Evolutionary conservation across 2,888 invertebrate species (phyloP).

Genomic region (Trisateles emortualis): DNA sequence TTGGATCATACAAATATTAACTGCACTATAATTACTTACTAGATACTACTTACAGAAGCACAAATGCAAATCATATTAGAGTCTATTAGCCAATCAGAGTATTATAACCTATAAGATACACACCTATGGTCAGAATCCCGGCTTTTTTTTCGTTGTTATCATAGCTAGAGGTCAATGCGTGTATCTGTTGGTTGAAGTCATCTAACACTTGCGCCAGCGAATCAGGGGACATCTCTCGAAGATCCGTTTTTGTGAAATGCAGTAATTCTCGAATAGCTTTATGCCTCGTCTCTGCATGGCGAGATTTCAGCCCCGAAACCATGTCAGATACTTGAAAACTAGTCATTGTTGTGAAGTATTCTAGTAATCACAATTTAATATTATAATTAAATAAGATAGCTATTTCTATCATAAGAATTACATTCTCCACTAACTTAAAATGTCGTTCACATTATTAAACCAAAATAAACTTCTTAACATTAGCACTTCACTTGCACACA

Average conservation of each 20-base stretch:
- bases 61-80: background rate
- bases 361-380: conserved; percentile 26
- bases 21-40: too few relatives aligned
- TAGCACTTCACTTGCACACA: conserved; percentile 1
- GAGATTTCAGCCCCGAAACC: conserved; percentile 94
- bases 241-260: conserved; percentile 95
- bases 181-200: conserved; percentile 97
- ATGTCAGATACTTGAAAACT: conserved; percentile 89
- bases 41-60: background rate
- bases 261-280: conserved; percentile 95
- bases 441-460: conserved; percentile 30
- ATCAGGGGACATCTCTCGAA: conserved; percentile 95
- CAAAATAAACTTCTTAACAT: conserved; percentile 6
- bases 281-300: conserved; percentile 93
- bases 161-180: conserved; percentile 96
- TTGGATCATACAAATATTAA: too few relatives aligned
- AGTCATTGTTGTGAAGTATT: conserved; percentile 53
- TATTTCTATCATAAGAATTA: conserved; percentile 32
- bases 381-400: conserved; percentile 9
- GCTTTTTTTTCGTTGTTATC: conserved; percentile 98
- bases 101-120: conserved; percentile 48
- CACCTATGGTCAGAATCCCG: conserved; percentile 96
- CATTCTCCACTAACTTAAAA: conserved; percentile 38
- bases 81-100: background rate
- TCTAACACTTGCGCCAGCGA: conserved; percentile 95